Percentiles rank a stretch among this genome's conserved stretches.
Conservation (phyloP, 1,140 invertebrate species). For the Drosophila littoralis region DNA sequence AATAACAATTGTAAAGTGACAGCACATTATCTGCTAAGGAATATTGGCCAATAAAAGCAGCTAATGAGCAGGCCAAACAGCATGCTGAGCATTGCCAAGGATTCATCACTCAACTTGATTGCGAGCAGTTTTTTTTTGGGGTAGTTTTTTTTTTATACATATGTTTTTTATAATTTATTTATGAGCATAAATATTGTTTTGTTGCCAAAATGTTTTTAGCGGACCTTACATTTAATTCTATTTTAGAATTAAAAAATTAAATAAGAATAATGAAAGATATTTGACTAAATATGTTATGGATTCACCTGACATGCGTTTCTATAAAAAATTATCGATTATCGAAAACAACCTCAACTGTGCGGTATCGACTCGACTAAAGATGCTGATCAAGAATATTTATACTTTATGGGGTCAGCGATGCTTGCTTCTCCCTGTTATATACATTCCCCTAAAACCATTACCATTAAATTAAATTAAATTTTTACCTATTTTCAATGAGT, state of each 20-base stretch:
- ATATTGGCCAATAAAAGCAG: constrained; percentile 44
- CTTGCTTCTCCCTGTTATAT: too few relatives aligned
- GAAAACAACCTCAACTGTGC: too few relatives aligned
- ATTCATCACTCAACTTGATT: constrained; percentile 71
- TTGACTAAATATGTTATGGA: too few relatives aligned
- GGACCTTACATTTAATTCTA: constrained; percentile 46
- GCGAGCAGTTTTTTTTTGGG: constrained; percentile 30
- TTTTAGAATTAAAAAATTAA: not conserved
- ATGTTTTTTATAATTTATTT: constrained; percentile 60
- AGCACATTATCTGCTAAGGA: constrained; percentile 61
- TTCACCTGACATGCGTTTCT: too few relatives aligned
- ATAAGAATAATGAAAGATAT: too few relatives aligned
- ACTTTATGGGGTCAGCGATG: too few relatives aligned
- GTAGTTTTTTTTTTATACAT: constrained; percentile 14
- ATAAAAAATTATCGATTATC: too few relatives aligned
- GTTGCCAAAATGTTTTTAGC: constrained; percentile 71
- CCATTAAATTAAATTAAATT: too few relatives aligned
- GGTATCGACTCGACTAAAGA: too few relatives aligned
- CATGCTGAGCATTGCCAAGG: constrained; percentile 65
- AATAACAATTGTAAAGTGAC: constrained; percentile 77
- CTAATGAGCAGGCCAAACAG: constrained; percentile 46
- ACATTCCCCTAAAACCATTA: too few relatives aligned
- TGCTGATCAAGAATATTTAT: too few relatives aligned
- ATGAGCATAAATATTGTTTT: constrained; percentile 56
- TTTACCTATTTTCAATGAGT: too few relatives aligned